Base-by-base conservation (phyloP, 2,113 vertebrate species). In the Abramis brama region DNA sequence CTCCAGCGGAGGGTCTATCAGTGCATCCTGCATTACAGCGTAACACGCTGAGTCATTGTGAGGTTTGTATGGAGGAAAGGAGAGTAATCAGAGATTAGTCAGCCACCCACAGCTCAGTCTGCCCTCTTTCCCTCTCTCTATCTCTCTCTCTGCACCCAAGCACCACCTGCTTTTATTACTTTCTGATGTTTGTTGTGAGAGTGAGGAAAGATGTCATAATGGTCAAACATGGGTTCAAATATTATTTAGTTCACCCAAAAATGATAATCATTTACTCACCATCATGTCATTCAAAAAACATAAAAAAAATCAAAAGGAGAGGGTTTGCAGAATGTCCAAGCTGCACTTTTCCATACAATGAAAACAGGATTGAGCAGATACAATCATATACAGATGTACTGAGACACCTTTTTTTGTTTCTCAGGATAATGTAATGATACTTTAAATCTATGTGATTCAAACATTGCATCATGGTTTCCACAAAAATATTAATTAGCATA, bases 41-140 rank as follows among this genome's bases (percentile, higher is more conserved):
- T 70, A 75, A 85, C 60, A 79, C 70, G 71, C 75, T 78, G 86
- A 82, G 88, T 85, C 85, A 88, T 84, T 55, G 75, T 79, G 47
- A 66, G 36, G 77, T 59, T 70, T 60, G 66, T 71, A 84, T 66
- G 55, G 82, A 55, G 83, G 76, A 82, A 36, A 59, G 73, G 82
- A 86, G 87, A 88, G 89, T 85, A 92, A 92, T 91, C 89, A 90
- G 82, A 91, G 91, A 91, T 91, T 93, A 93, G 89, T 86, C 60
- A 90, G 85, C 91, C 90, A 91, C 90, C 91, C 93, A 90, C 82
- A 85, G 90, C 89, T 91, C 85, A 66, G 83, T 82, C 88, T 89
- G 84, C 89, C 90, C 90, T 86, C 88, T 62, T 50, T 62, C 50
- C 5, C 13, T 15, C 1, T 55, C 47, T 50, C 47, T 50, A 59